Conservation (phyloP, 2,888 invertebrate species). For the Netelia fuscicornis region DNA sequence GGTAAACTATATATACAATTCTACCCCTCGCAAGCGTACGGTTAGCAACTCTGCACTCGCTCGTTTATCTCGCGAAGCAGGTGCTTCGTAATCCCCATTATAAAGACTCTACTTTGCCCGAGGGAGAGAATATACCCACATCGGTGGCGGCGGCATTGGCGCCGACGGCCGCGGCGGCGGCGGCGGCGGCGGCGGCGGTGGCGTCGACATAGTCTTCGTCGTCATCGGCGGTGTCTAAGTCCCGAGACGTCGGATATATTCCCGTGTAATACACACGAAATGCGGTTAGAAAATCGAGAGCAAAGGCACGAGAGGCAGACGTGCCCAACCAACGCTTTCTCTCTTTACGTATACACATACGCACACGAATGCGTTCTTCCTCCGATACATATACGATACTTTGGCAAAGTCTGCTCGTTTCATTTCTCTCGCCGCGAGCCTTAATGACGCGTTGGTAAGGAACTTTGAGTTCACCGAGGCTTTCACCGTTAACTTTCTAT, state of each 20-base stretch:
- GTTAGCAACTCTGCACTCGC: slow-evolving; percentile 64
- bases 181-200: neutral
- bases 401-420: neutral
- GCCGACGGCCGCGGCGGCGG: too few relatives aligned
- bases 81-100: slow-evolving; percentile 69
- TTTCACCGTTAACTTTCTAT: slow-evolving; percentile 14
- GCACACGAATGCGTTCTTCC: neutral
- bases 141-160: too few relatives aligned
- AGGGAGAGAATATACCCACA: slow-evolving; percentile 7
- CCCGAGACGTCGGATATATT: slow-evolving; percentile 5
- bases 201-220: neutral
- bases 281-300: slow-evolving; percentile 5
- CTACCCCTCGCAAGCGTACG: slow-evolving; percentile 35
- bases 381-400: neutral
- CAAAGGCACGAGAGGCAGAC: neutral
- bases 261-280: slow-evolving; percentile 2
- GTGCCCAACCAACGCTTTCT: neutral
- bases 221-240: neutral
- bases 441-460: slow-evolving; percentile 50
- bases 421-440: slow-evolving; percentile 19
- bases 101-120: slow-evolving; percentile 56
- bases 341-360: neutral
- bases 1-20: slow-evolving; percentile 34
- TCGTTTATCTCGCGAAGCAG: slow-evolving; percentile 67
- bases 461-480: slow-evolving; percentile 37